Evolutionary conservation across 1,140 invertebrate species (phyloP), one percentile per base, ranked within the genome.

Genomic region (Hydropsyche tenuis): DNA sequence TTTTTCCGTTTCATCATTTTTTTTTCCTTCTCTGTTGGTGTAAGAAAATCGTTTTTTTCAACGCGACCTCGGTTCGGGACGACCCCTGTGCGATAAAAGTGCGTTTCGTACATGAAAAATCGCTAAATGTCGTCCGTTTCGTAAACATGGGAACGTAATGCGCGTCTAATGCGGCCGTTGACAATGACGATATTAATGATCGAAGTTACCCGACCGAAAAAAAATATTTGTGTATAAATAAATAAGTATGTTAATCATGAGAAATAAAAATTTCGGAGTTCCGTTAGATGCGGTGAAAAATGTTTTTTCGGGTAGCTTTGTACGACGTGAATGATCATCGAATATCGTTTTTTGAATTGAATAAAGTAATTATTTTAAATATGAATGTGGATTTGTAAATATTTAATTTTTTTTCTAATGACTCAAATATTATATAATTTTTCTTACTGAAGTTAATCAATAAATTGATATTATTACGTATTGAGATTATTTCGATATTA

Each of bases 131-230:
- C n/a, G 30, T 48, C n/a, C 73, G 75, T 76, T 76, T 76, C 73
- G 75, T 76, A 63, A 76, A 76, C 75, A 76, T 76, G 75, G 60
- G 72, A 76, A 76, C 74, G 45, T 69, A 69, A 75, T 75, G 64
- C 68, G 45, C 37, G 37, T 65, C 63, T 65, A 65, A 65, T 65
- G 63, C 37, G 16, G 22, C 65, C 23, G 65, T 27, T 23, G 65
- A 68, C 65, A 68, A 68, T 68, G 65, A 27, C 3, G 42, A 37
- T 46, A 68, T 68, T 68, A 68, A 68, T 68, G 65, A 68, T 27
- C 18, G 6, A 12, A 37, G 30, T 37, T 37, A 37, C 30, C 30
- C 30, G 30, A 37, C 30, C 9, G 30, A 37, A 37, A 37, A 37
- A 37, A 37, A 37, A 37, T 37, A 37, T 9, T 60, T 20, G 65